Percentiles rank a stretch among this genome's conserved stretches.
phyloP scores from a whole-genome alignment of 2,113 vertebrate species.

The Haemorhous mexicanus region DNA sequence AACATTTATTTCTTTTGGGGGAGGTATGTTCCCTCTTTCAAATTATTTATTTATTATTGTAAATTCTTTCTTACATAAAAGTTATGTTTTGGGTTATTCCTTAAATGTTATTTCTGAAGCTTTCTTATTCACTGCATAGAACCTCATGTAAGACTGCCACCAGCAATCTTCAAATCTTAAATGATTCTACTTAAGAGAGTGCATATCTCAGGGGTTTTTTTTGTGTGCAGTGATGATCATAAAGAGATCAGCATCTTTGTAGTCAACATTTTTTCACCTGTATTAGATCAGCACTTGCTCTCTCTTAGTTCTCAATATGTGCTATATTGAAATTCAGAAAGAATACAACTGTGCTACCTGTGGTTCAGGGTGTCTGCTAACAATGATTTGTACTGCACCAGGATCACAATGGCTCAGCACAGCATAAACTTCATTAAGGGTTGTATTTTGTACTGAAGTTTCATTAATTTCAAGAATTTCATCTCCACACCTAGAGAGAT shows the following conservation, averaged over 20 bases:
- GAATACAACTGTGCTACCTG: conserved; percentile 71
- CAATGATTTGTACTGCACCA: conserved; percentile 84
- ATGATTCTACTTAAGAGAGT: not conserved
- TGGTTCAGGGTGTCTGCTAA: conserved; percentile 90
- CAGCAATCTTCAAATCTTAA: not conserved
- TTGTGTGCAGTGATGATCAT: not conserved
- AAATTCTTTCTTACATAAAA: not conserved
- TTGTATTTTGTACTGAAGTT: conserved; percentile 82
- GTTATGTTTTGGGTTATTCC: not conserved
- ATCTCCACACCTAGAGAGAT: conserved; percentile 82
- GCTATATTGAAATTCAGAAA: not conserved
- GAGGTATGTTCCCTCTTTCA: not conserved
- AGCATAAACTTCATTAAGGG: conserved; percentile 86
- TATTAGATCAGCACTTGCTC: not conserved
- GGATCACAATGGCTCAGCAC: conserved; percentile 86
- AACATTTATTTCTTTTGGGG: not conserved
- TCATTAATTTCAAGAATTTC: conserved; percentile 91
- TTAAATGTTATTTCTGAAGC: not conserved
- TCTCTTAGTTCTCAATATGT: not conserved
- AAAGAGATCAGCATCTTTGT: not conserved
- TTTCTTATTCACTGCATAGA: not conserved
- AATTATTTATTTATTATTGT: not conserved
- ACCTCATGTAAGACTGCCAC: not conserved
- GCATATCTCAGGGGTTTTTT: not conserved
- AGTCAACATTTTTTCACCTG: not conserved